Base-by-base conservation (phyloP, 64 coral and sea anemone species). In the Exaiptasia diaphana region DNA sequence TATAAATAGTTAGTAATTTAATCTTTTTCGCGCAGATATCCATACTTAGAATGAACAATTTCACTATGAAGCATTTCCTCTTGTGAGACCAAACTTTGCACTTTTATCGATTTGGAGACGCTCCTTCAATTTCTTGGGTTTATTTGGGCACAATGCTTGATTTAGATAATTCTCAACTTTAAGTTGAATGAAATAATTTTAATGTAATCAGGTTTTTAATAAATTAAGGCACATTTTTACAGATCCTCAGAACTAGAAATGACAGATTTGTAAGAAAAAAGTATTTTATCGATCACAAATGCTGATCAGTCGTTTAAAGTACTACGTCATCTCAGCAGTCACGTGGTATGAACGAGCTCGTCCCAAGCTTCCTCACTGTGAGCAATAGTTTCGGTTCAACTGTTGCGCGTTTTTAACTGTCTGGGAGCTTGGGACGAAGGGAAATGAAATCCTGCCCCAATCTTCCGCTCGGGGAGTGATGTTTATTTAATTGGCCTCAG, bases 141-240 rank as follows among this genome's bases (percentile, higher is more conserved):
- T n/a, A n/a, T n/a, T n/a, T n/a, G n/a, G n/a, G n/a, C n/a, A n/a
- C n/a, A n/a, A n/a, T n/a, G n/a, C n/a, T n/a, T n/a, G n/a, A n/a
- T n/a, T n/a, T n/a, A n/a, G n/a, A 65, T 65, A 28, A 35, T 65
- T 65, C 61, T 35, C 61, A 20, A 35, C 61, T 65, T 65, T 65
- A 65, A 65, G 30, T 65, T 65, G 13, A 35, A 65, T 35, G 38
- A 35, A 36, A 13, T 13, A 65, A 65, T 65, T 65, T 65, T 65
- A 65, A 65, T 65, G 61, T 65, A 65, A 65, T 65, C 61, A 65
- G 30, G 30, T 65, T 65, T 65, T 65, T 65, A 65, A 65, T 65
- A 35, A 65, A 65, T 65, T 65, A 36, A 65, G 31, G 61, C 30
- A 65, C 61, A 65, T 65, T 65, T 65, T 65, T 65, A 65, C 61